Base-by-base conservation (phyloP, 1,140 invertebrate genomes). In the Dermatophagoides farinae region DNA sequence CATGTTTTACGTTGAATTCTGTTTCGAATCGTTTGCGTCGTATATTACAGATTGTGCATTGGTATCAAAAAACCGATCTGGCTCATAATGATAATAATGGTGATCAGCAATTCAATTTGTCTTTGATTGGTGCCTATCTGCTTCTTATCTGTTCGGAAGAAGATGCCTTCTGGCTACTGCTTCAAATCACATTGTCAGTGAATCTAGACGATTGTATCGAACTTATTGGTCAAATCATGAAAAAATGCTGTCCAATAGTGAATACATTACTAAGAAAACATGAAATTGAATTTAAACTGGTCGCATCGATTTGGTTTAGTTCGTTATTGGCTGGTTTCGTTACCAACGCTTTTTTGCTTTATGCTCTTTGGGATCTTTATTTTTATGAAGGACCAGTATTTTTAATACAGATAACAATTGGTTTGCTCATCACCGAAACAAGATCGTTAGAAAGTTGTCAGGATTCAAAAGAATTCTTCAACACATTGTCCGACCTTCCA, bases 91-190 rank as follows among this genome's bases (percentile, higher is more conserved):
- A 52, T 11, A 12, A 12, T 12, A 5, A 50, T 20, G 5, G 11
- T 18, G 20, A 22, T 5, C 16, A 50, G 22, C 23, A 41, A 12
- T 14, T 25, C 6, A 65, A 64, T 37, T 25, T 53, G 10, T 31
- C 58, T 12, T n/a, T 62, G 1, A 92, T 97, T 71, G 90, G 86
- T 46, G 90, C 92, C n/a, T 90, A 86, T 50, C 75, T 99, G 25
- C 74, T 99, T 61, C 76, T 99, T 0, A 80, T 98, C 54, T 79
- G 97, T 74, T 92, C 97, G 74, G 95, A 99, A 77, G 95, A 98
- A 75, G 91, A 97, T 75, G 82, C 88, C 53, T 99, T 98, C 77
- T 98, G 95, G 95, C 85, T 96, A 74, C 89, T 97, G 86, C 85
- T 87, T 67, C 86, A 89, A 14, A 90, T 98, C 68, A 89, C 98